Conservation (phyloP, 2,113 vertebrate species). For the Isurus oxyrinchus region DNA sequence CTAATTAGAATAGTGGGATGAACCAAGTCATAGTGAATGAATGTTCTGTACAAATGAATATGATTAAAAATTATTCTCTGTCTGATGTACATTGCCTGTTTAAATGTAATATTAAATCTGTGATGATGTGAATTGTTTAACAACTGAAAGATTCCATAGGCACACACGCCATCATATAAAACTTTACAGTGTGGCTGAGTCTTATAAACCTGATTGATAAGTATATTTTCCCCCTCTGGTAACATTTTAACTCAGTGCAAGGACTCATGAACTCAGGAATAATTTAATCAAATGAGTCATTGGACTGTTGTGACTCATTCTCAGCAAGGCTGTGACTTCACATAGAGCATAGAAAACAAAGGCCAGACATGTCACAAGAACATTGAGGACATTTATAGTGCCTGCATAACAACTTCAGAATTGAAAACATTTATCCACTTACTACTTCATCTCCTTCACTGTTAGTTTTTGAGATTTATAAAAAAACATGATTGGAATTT, state of each 20-base stretch:
- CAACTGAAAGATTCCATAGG: constrained; percentile 17
- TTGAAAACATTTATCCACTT: constrained; percentile 13
- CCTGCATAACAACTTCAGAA: background rate
- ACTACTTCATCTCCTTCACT: background rate
- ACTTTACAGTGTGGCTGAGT: background rate
- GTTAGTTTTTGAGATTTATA: background rate
- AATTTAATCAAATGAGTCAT: constrained; percentile 21
- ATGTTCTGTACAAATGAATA: constrained; percentile 21
- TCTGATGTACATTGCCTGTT: background rate
- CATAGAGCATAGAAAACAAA: background rate
- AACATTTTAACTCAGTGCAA: background rate
- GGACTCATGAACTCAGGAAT: background rate
- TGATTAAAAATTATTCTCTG: constrained; percentile 36
- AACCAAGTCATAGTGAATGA: constrained; percentile 8
- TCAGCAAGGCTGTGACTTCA: background rate
- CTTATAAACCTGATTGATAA: background rate
- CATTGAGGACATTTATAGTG: background rate
- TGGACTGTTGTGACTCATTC: constrained; percentile 11
- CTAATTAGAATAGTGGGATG: constrained; percentile 58
- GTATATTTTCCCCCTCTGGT: background rate
- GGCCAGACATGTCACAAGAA: background rate
- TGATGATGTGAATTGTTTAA: background rate
- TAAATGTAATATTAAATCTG: constrained; percentile 3
- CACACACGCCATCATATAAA: background rate
- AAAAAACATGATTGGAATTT: background rate